These are phyloP conservation scores for Flexamia atlantica DNA, from an alignment of 2,888 invertebrate genomes.

Conservation along the genomic window DNA sequence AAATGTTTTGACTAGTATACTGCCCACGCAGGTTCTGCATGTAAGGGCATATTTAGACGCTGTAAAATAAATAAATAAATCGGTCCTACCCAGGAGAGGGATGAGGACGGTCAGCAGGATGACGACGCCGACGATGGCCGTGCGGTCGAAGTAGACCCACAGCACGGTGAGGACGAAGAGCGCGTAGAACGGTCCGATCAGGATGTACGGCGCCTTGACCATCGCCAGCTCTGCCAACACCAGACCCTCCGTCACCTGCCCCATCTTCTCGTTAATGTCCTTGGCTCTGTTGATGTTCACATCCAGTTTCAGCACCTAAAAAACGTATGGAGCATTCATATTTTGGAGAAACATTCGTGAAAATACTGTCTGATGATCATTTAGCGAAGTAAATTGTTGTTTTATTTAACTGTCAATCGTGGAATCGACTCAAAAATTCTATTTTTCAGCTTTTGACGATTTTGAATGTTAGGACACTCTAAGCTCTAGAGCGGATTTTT, in stretches of 20 bases:
- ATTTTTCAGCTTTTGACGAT: no score
- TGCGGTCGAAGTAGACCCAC: constrained; percentile 59
- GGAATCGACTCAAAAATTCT: no score
- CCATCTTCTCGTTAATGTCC: constrained; percentile 61
- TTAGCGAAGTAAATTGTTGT: no score
- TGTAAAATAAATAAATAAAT: background rate
- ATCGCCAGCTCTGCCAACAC: constrained; percentile 57
- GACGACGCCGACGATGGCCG: constrained; percentile 49
- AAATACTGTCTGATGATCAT: no score
- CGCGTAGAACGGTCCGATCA: constrained; percentile 59
- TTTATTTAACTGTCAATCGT: no score
- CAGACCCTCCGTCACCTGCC: constrained; percentile 57
- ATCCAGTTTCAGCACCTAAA: constrained; percentile 53
- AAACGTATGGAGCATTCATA: no score
- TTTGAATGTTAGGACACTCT: no score
- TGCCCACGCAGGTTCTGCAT: background rate
- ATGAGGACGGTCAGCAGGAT: constrained; percentile 53
- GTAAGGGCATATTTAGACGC: no score
- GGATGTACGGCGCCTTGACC: constrained; percentile 57
- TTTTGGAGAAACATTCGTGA: no score
- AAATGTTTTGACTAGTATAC: no score
- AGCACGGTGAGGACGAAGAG: constrained; percentile 57
- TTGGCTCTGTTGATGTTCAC: constrained; percentile 50
- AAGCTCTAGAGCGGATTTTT: no score
- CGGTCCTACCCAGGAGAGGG: constrained; percentile 42